Evolutionary conservation across 2,888 invertebrate genomes (phyloP).

Genomic region (Nesidiocoris tenuis): DNA sequence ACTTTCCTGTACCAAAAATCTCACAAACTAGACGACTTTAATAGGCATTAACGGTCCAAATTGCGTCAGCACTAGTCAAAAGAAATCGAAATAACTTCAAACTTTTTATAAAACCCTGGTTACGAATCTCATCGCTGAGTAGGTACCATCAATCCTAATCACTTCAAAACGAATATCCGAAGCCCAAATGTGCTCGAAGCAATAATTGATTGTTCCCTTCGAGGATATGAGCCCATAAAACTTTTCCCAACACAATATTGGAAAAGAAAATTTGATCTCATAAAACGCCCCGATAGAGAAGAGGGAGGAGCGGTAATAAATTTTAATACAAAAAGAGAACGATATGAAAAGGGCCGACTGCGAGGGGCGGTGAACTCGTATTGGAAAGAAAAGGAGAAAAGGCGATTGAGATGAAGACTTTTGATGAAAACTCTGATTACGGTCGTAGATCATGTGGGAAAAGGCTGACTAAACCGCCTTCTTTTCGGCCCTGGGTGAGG

Average conservation of each 20-base stretch:
- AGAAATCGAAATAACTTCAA: no score
- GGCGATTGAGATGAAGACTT: slow-evolving; percentile 43
- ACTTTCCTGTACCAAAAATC: no score
- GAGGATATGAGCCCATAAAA: not conserved
- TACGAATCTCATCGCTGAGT: no score
- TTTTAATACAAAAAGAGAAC: slow-evolving; percentile 37
- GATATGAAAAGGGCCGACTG: slow-evolving; percentile 19
- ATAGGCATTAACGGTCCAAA: no score
- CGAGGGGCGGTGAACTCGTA: not conserved
- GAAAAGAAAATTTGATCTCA: slow-evolving; percentile 37
- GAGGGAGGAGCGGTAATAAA: slow-evolving; percentile 22
- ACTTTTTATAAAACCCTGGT: no score
- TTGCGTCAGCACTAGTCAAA: no score
- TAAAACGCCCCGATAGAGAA: slow-evolving; percentile 9
- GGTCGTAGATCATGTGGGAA: slow-evolving; percentile 39
- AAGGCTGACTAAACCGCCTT: slow-evolving; percentile 35
- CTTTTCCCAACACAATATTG: slow-evolving; percentile 28
- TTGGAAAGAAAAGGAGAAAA: slow-evolving; percentile 13
- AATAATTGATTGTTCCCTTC: slow-evolving; percentile 22
- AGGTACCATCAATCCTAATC: not conserved
- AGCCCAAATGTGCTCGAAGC: not conserved
- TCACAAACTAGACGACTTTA: no score
- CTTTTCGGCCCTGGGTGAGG: not conserved
- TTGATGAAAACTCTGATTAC: slow-evolving; percentile 46
- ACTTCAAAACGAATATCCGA: not conserved